A percentile compares a stretch with the other conserved stretches of the same genome.
Conservation (phyloP, 53 echinoderm and acorn worm genomes). For the Temnopleurus reevesii region DNA sequence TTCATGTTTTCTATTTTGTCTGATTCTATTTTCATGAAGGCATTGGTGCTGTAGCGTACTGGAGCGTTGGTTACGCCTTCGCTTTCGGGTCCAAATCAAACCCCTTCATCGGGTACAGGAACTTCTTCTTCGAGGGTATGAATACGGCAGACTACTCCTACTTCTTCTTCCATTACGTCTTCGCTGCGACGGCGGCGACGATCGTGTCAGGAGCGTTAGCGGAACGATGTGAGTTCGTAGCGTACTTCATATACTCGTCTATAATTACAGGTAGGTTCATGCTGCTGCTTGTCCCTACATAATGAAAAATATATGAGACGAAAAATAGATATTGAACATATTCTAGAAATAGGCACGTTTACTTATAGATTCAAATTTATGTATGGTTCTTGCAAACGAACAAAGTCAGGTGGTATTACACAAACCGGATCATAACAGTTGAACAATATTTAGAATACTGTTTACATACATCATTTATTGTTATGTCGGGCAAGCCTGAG, state of each 20-base stretch:
- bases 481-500: too few relatives aligned
- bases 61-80: conserved; percentile 78
- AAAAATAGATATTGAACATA: too few relatives aligned
- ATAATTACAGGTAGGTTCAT: conserved; percentile 80
- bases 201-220: conserved; percentile 89
- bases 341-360: too few relatives aligned
- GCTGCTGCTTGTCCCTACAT: too few relatives aligned
- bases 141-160: conserved; percentile 43
- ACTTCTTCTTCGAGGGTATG: conserved; percentile 72
- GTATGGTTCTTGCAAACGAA: too few relatives aligned
- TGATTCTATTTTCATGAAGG: conserved; percentile 5
- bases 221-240: conserved; percentile 77
- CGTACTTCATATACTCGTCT: conserved; percentile 82
- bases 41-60: conserved; percentile 72
- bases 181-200: conserved; percentile 84
- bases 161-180: conserved; percentile 88
- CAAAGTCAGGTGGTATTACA: too few relatives aligned
- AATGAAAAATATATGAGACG: too few relatives aligned
- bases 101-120: conserved; percentile 69
- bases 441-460: too few relatives aligned
- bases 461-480: too few relatives aligned
- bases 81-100: conserved; percentile 71
- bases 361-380: too few relatives aligned
- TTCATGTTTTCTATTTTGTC: background rate
- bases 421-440: too few relatives aligned